Percentiles rank a stretch among this genome's conserved stretches.
These are phyloP conservation scores for Daubentonia madagascariensis DNA, from an alignment of 2,113 vertebrate genomes.

Conservation along the genomic window DNA sequence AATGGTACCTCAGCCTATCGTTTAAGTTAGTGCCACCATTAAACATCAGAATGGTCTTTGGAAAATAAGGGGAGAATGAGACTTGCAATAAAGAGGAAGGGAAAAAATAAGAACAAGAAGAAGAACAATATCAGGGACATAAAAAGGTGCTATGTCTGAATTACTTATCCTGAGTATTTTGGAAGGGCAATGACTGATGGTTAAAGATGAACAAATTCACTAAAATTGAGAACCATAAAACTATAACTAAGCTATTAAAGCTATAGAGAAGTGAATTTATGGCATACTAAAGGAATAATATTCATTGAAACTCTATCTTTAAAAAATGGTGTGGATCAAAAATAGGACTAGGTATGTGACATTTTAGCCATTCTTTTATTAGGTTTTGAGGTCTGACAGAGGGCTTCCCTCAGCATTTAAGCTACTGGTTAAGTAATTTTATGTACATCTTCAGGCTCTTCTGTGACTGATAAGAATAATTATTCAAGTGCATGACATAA, in stretches of 20 bases:
- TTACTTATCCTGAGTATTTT: constrained; percentile 19
- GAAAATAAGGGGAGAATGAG: not conserved
- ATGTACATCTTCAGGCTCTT: constrained; percentile 1
- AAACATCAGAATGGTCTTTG: not conserved
- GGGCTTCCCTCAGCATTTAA: constrained; percentile 40
- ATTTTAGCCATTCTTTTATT: constrained; percentile 38
- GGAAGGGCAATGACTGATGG: not conserved
- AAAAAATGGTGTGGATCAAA: constrained; percentile 46
- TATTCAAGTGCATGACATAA: constrained; percentile 2
- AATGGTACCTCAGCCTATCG: not conserved
- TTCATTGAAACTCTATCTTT: constrained; percentile 52
- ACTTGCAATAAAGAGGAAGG: not conserved
- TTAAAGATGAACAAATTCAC: constrained; percentile 24
- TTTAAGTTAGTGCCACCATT: not conserved
- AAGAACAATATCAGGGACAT: not conserved
- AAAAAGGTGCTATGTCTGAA: not conserved
- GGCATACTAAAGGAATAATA: constrained; percentile 41
- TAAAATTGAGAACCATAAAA: constrained; percentile 17
- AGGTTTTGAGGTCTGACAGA: constrained; percentile 18
- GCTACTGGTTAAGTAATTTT: constrained; percentile 39
- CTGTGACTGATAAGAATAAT: not conserved
- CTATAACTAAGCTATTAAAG: constrained; percentile 20
- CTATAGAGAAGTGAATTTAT: constrained; percentile 36
- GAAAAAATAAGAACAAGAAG: not conserved
- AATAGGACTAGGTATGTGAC: not conserved